Percentiles rank a stretch among this genome's conserved stretches.
Conservation (phyloP, 1,140 invertebrate species). For the Musca domestica region DNA sequence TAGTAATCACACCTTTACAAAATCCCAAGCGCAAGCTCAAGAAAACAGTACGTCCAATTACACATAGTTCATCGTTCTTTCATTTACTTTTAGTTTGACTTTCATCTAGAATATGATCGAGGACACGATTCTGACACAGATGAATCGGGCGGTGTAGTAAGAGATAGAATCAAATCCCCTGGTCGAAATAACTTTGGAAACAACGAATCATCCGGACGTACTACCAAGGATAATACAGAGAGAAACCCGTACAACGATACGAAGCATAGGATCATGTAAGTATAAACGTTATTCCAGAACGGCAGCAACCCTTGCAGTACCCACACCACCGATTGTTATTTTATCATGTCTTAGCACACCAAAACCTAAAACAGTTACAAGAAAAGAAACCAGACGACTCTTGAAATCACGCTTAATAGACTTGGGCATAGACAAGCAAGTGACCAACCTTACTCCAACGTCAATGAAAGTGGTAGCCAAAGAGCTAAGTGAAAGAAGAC, state of each 20-base stretch:
- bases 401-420: constrained; percentile 32
- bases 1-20: constrained; percentile 14
- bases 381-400: constrained; percentile 37
- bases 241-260: background rate
- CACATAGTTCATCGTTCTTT: too few relatives aligned
- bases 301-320: background rate
- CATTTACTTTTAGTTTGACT: too few relatives aligned
- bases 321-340: too few relatives aligned
- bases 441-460: constrained; percentile 32
- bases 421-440: constrained; percentile 35
- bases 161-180: too few relatives aligned
- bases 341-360: too few relatives aligned
- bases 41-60: background rate
- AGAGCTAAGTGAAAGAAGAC: constrained; percentile 36
- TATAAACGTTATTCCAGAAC: background rate
- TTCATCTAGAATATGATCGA: background rate
- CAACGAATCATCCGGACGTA: background rate
- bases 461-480: constrained; percentile 32
- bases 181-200: too few relatives aligned
- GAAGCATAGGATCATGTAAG: background rate
- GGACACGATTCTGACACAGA: background rate
- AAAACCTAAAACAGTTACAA: constrained; percentile 30
- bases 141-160: background rate
- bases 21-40: background rate
- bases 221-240: background rate